Evolutionary conservation across 1,140 invertebrate genomes (phyloP), one percentile per base, ranked within the genome.

Genomic region (Lepidostoma basale): DNA sequence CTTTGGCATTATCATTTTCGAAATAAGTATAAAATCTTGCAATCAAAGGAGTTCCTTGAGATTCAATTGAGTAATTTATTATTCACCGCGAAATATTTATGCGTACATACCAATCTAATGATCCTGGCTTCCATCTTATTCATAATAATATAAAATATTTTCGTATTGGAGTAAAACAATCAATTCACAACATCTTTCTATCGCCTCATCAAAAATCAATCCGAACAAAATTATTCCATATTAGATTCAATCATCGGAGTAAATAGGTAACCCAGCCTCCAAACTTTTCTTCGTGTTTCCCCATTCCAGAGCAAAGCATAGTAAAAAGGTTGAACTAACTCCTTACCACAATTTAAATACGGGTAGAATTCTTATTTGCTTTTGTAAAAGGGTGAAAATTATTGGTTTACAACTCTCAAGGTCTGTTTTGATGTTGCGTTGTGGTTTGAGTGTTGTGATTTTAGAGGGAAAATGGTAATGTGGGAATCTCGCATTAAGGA

Each of bases 171-270:
- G 52, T 36, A 56, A 56, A 56, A 56, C 52, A 36, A 56, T 56
- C 52, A 56, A 56, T 56, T 23, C 52, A 22, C 52, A 33, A 16
- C 52, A 56, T 56, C 12, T 56, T 20, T 28, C 14, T 22, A 56
- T 33, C 25, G 28, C 52, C 52, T 33, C 28, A 56, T 56, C 52
- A 56, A 56, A 56, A 56, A 56, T 56, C 52, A 56, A 56, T 56
- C 52, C 28, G 14, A 20, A 56, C n/a, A 12, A 56, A 56, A 56
- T 56, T 33, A 56, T 56, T 56, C 28, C 52, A 12, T 56, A 39
- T 22, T n/a, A 56, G n/a, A 56, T 56, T 56, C 52, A 56, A 56
- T 56, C 52, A 56, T 56, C 49, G 26, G n/a, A n/a, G n/a, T n/a
- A 56, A 56, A 56, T 56, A 56, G 36, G 22, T 49, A 49, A 49